These are phyloP conservation scores for Gastracanthus pulcherrimus DNA, from an alignment of 2,888 invertebrate genomes.

Conservation along the genomic window DNA sequence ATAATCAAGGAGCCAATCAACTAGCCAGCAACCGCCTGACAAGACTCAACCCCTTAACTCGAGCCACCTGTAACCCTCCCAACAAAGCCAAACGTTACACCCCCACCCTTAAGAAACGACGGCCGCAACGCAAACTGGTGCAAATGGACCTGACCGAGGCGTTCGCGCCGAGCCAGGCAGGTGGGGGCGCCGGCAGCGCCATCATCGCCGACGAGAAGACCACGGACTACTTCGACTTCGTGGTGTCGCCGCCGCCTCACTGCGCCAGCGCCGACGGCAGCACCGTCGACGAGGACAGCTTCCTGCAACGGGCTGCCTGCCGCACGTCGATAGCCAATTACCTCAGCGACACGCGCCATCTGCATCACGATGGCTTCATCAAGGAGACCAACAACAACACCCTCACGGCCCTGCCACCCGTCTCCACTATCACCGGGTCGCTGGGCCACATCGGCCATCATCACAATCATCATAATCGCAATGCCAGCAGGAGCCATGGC, in stretches of 20 bases:
- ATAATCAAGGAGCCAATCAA: no score
- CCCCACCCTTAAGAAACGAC: not conserved
- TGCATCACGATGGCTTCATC: slow-evolving; percentile 68
- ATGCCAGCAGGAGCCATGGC: slow-evolving; percentile 15
- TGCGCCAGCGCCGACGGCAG: slow-evolving; percentile 77
- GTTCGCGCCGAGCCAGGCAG: slow-evolving; percentile 80
- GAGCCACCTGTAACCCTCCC: no score
- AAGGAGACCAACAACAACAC: slow-evolving; percentile 82
- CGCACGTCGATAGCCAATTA: slow-evolving; percentile 59
- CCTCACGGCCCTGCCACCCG: slow-evolving; percentile 76
- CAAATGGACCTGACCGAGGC: slow-evolving; percentile 90
- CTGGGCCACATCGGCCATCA: slow-evolving; percentile 68
- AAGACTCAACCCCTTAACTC: not conserved
- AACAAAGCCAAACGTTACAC: not conserved
- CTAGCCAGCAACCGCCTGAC: not conserved
- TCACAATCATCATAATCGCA: no score
- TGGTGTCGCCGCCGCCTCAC: slow-evolving; percentile 83
- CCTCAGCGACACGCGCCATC: not conserved
- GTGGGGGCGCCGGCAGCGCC: slow-evolving; percentile 62
- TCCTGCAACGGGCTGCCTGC: slow-evolving; percentile 77
- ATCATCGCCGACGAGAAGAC: slow-evolving; percentile 91
- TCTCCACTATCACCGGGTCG: slow-evolving; percentile 75
- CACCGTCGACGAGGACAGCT: slow-evolving; percentile 82
- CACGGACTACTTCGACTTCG: slow-evolving; percentile 94
- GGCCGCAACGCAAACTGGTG: not conserved